phyloP scores from a whole-genome alignment of 2,113 vertebrate species.

The Rhea pennata region DNA sequence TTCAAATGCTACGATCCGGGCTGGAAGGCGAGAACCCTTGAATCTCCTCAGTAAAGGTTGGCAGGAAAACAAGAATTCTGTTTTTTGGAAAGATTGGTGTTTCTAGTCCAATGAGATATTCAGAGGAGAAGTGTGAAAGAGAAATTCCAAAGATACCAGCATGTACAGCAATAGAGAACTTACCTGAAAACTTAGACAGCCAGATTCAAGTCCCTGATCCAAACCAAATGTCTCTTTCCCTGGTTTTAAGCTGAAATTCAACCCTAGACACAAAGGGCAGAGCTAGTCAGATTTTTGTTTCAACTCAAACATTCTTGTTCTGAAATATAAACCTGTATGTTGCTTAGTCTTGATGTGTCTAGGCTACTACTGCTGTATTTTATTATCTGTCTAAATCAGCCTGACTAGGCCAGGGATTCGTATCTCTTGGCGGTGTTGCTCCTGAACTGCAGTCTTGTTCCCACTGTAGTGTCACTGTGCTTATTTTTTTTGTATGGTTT shows the following conservation, averaged over 20 bases:
- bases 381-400: neutral
- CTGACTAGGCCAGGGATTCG: neutral
- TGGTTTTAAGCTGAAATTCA: neutral
- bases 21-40: neutral
- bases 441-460: neutral
- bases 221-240: neutral
- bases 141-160: neutral
- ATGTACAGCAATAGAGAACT: neutral
- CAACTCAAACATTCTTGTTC: neutral
- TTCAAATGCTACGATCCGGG: neutral
- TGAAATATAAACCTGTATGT: neutral
- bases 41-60: neutral
- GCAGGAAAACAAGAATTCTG: neutral
- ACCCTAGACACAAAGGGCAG: neutral
- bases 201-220: neutral
- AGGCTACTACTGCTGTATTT: neutral
- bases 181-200: neutral
- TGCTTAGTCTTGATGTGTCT: neutral
- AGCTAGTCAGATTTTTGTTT: neutral
- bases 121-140: neutral
- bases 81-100: neutral
- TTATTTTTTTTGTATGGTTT: neutral
- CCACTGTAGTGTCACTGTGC: neutral
- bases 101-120: neutral
- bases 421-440: neutral